Percentiles rank a stretch among this genome's conserved stretches.
These are phyloP conservation scores for Aspidiotus destructor DNA, from an alignment of 2,888 invertebrate species.

Conservation along the genomic window DNA sequence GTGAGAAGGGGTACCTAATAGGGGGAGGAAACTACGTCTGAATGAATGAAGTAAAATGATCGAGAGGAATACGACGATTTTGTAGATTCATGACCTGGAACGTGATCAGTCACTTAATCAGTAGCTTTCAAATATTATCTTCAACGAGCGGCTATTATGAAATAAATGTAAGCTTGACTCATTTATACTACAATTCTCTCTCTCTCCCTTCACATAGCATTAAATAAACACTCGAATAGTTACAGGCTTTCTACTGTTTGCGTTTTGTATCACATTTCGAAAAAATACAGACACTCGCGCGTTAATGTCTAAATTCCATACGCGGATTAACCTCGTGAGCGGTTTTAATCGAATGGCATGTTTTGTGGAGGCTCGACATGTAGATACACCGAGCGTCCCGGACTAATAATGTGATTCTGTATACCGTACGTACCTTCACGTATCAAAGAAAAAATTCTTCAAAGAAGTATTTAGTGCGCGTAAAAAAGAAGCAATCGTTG, in stretches of 20 bases:
- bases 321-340: background rate
- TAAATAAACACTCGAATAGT: constrained; percentile 16
- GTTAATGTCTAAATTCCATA: constrained; percentile 3
- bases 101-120: constrained; percentile 23
- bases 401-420: too few relatives aligned
- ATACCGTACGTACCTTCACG: too few relatives aligned
- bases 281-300: constrained; percentile 20
- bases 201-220: constrained; percentile 6
- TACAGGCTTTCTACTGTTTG: constrained; percentile 9
- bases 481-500: too few relatives aligned
- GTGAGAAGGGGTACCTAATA: too few relatives aligned
- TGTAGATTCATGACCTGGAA: background rate
- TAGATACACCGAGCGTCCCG: too few relatives aligned
- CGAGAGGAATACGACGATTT: too few relatives aligned
- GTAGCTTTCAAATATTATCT: constrained; percentile 21
- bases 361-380: too few relatives aligned
- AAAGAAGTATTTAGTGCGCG: too few relatives aligned
- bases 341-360: too few relatives aligned
- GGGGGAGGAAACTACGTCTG: too few relatives aligned
- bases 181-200: constrained; percentile 16
- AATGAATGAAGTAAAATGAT: too few relatives aligned
- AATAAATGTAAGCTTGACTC: constrained; percentile 21
- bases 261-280: constrained; percentile 25
- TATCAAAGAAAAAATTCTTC: too few relatives aligned
- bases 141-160: constrained; percentile 15